Evolutionary conservation across 2,888 invertebrate genomes (phyloP), one percentile per base, ranked within the genome.

Genomic region (Julus scandinavius): DNA sequence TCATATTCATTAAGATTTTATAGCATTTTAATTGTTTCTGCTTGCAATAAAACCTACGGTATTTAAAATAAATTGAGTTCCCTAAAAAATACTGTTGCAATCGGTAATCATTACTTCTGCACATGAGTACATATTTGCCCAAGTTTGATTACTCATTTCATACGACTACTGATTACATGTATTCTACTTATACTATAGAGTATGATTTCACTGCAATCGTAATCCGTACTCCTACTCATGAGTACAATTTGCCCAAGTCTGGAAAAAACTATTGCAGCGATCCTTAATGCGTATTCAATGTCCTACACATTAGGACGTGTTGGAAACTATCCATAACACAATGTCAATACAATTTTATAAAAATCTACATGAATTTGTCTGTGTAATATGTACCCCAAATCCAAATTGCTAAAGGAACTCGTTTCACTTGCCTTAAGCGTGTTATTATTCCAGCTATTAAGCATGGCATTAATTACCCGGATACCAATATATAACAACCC

Each of bases 401-500:
- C 63, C 4, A 17, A 63, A n/a, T 63, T 17, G n/a, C 20, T n/a
- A 63, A 20, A 63, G 5, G 4, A 7, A 63, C 20, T 63, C 9
- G 20, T 17, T 63, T 72, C 29, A 29, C 72, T 72, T 29, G 72
- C 72, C 72, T 72, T 29, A 72, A 29, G 72, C 29, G 72, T 29
- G 29, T 72, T 72, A 72, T 72, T 72, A 72, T 72, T 72, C 72
- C 72, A 29, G 72, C 72, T 29, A 72, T 72, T 11, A 72, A 72
- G 29, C 29, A 72, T 20, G 29, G 11, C 29, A 29, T 72, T 72
- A 72, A 72, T 72, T 72, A 29, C 11, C 72, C 29, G 29, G 29
- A 9, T 72, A 72, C 72, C 29, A 72, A 72, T 72, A 29, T 20
- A 29, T 72, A 29, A 29, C 9, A 72, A 72, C 29, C 72, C 72